Conservation (phyloP, 2,113 vertebrate genomes). For the Leptosomus discolor region DNA sequence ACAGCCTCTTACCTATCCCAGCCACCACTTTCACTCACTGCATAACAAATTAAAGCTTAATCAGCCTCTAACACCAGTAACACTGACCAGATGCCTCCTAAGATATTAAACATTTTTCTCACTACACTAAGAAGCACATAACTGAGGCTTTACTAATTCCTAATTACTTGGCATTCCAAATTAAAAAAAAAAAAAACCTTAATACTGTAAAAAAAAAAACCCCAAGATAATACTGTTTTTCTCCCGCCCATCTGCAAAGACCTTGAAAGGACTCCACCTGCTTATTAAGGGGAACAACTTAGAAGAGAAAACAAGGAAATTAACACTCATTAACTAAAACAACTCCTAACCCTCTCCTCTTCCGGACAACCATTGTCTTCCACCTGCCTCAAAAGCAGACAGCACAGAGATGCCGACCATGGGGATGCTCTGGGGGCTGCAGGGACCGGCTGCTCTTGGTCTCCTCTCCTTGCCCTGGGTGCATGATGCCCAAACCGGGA, state of each 20-base stretch:
- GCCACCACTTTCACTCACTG: not conserved
- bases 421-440: not conserved
- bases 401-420: rapidly evolving
- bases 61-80: not conserved
- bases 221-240: not conserved
- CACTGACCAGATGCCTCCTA: not conserved
- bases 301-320: not conserved
- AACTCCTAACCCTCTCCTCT: not conserved
- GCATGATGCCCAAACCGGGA: not conserved
- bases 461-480: not conserved
- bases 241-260: not conserved
- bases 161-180: not conserved
- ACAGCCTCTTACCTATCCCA: not conserved
- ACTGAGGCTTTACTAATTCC: not conserved
- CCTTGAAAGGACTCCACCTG: not conserved
- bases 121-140: not conserved
- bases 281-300: not conserved
- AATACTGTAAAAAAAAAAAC: not conserved
- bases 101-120: not conserved
- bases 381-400: not conserved
- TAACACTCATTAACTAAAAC: not conserved
- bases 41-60: not conserved
- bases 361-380: not conserved
- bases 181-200: not conserved
- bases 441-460: not conserved